These are phyloP conservation scores for Leptinotarsa lineolata DNA, from an alignment of 1,140 invertebrate species.

Conservation along the genomic window DNA sequence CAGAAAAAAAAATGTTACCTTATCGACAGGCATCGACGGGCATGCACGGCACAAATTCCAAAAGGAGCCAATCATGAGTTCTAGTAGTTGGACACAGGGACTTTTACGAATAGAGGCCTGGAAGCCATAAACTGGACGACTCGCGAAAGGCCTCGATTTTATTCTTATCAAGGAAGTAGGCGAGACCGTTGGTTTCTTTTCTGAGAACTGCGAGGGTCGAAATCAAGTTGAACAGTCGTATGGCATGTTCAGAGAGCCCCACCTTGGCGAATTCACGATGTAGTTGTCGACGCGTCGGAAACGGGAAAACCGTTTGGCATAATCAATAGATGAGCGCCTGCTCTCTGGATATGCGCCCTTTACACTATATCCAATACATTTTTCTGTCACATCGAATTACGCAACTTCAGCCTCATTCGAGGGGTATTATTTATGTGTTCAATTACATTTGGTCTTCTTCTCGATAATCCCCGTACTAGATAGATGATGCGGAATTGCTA, in stretches of 20 bases:
- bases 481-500: neutral
- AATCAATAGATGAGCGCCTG: conserved; percentile 29
- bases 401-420: conserved; percentile 19
- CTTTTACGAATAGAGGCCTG: conserved; percentile 22
- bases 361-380: conserved; percentile 2
- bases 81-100: conserved; percentile 21
- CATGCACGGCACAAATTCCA: conserved; percentile 91
- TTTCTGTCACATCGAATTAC: conserved; percentile 10
- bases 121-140: conserved; percentile 27
- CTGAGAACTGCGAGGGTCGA: neutral
- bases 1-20: conserved; percentile 65
- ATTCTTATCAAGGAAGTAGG: neutral
- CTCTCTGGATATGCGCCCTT: conserved; percentile 16
- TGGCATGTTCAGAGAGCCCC: conserved; percentile 22
- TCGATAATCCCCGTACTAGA: neutral
- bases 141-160: conserved; percentile 14
- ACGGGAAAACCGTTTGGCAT: neutral
- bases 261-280: conserved; percentile 20
- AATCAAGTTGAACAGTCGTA: conserved; percentile 25
- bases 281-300: neutral
- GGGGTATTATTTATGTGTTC: neutral
- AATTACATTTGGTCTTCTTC: neutral
- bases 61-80: conserved; percentile 85
- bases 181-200: neutral
- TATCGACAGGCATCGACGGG: conserved; percentile 90